A percentile compares a stretch with the other conserved stretches of the same genome.
These are phyloP conservation scores for Hipparchia semele DNA, from an alignment of 2,888 invertebrate species.

Conservation along the genomic window DNA sequence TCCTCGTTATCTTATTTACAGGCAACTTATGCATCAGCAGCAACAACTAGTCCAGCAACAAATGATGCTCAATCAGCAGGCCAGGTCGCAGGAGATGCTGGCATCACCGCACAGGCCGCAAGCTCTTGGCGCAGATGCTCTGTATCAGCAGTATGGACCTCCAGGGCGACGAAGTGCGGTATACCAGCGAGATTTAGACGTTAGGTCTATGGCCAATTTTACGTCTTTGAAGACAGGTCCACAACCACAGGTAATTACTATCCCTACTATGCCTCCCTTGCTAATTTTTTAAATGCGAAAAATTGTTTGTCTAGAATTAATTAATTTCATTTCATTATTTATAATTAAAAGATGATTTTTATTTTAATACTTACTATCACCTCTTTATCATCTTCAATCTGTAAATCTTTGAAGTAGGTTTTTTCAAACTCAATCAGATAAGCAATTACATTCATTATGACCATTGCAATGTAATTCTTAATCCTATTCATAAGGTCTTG, in stretches of 20 bases:
- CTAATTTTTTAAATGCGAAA: no score
- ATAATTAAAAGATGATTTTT: background rate
- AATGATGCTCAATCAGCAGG: conserved; percentile 75
- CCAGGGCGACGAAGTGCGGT: conserved; percentile 73
- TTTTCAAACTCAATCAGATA: background rate
- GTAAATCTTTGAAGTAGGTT: background rate
- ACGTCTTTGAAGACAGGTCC: conserved; percentile 73
- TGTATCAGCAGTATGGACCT: conserved; percentile 78
- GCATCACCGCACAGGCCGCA: conserved; percentile 68
- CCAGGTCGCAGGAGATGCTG: conserved; percentile 83
- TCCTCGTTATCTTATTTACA: conserved; percentile 41
- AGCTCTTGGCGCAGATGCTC: conserved; percentile 73
- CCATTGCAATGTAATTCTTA: conserved; percentile 4
- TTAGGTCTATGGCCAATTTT: conserved; percentile 74
- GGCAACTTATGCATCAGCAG: conserved; percentile 77
- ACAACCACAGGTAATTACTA: conserved; percentile 60
- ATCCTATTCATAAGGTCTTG: conserved; percentile 15
- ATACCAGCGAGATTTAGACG: conserved; percentile 74
- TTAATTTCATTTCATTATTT: no score
- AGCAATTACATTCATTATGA: conserved; percentile 9
- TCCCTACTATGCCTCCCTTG: no score
- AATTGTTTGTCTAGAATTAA: no score
- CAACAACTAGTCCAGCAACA: conserved; percentile 80
- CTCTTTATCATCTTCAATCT: background rate
- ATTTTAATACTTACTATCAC: background rate